Evolutionary conservation across 1,140 invertebrate species (phyloP).

Genomic region (Leptinotarsa defecta): DNA sequence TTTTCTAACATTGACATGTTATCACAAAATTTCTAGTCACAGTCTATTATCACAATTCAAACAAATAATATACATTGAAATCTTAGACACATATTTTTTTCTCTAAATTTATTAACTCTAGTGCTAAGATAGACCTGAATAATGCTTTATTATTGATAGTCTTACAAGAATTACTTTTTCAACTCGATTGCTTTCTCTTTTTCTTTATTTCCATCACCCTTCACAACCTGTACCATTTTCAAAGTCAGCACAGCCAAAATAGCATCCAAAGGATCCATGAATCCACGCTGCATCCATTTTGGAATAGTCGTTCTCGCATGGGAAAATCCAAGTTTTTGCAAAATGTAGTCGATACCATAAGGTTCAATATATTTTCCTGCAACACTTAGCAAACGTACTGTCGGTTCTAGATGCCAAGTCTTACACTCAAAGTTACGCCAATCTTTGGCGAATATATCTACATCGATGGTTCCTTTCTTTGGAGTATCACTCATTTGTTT

Average conservation of each 20-base stretch:
- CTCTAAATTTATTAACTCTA: not conserved
- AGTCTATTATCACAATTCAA: too few species aligned
- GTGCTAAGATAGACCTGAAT: not conserved
- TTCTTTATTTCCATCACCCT: constrained; percentile 51
- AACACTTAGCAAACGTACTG: constrained; percentile 75
- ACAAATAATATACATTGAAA: too few species aligned
- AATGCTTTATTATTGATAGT: not conserved
- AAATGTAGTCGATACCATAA: constrained; percentile 95
- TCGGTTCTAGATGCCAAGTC: constrained; percentile 97
- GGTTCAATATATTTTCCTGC: constrained; percentile 93
- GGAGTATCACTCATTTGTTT: constrained; percentile 57
- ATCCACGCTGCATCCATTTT: constrained; percentile 97
- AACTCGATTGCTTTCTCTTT: constrained; percentile 38
- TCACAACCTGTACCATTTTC: constrained; percentile 62
- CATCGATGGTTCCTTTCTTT: constrained; percentile 51
- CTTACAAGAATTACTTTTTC: constrained; percentile 27
- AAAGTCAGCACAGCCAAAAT: constrained; percentile 75
- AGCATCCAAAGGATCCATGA: constrained; percentile 94
- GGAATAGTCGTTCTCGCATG: constrained; percentile 98
- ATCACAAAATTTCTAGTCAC: too few species aligned
- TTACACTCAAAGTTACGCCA: constrained; percentile 93
- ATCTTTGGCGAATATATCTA: constrained; percentile 77
- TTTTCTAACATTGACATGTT: too few species aligned
- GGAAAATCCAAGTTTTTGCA: constrained; percentile 94
- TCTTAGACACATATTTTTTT: not conserved